Conservation (phyloP, 1,140 invertebrate species). For the Anastrepha obliqua region DNA sequence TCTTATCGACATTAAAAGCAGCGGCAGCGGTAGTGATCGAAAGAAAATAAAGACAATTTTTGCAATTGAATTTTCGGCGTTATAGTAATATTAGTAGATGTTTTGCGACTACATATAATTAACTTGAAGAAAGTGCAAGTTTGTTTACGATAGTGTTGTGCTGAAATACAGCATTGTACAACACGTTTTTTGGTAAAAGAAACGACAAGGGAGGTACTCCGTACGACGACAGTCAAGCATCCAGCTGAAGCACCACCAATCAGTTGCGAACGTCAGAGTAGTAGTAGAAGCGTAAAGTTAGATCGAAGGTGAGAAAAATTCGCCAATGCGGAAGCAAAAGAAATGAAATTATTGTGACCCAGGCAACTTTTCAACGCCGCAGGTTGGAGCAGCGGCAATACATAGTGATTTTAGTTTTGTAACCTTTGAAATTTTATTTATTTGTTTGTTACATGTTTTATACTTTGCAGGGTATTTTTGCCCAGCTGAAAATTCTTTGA, state of each 20-base stretch:
- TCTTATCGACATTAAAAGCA: constrained; percentile 26
- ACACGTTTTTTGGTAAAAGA: constrained; percentile 18
- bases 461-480: neutral
- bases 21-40: constrained; percentile 29
- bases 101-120: neutral
- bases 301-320: constrained; percentile 34
- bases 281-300: constrained; percentile 46
- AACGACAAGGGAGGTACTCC: neutral
- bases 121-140: neutral
- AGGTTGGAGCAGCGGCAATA: neutral
- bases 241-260: constrained; percentile 38
- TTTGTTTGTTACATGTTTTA: neutral
- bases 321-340: constrained; percentile 37
- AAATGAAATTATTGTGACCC: constrained; percentile 30
- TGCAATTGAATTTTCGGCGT: constrained; percentile 11
- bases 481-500: neutral
- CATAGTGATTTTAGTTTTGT: neutral
- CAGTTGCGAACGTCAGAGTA: constrained; percentile 34
- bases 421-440: neutral
- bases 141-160: neutral
- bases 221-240: constrained; percentile 32
- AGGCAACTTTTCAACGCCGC: constrained; percentile 13
- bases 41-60: constrained; percentile 42
- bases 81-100: neutral
- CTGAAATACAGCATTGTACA: neutral